These are phyloP conservation scores for Pristionchus arcanus DNA, from an alignment of 2,888 invertebrate species.

Conservation along the genomic window DNA sequence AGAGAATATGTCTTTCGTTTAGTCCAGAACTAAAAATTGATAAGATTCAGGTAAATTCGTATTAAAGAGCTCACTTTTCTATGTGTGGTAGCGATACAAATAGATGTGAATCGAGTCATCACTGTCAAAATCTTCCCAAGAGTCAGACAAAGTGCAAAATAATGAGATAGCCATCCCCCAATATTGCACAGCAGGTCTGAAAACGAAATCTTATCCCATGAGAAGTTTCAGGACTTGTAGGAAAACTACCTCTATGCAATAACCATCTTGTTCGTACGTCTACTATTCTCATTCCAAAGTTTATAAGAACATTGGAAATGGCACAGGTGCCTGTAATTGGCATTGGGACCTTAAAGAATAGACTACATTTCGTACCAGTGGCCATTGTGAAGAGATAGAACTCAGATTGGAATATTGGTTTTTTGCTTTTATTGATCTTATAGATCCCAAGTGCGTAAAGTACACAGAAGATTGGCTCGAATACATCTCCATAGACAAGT, in stretches of 20 bases:
- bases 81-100: background rate
- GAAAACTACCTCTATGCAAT: background rate
- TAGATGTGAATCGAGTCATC: background rate
- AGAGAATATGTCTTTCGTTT: background rate
- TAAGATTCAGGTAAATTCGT: background rate
- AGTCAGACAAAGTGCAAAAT: background rate
- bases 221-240: background rate
- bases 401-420: background rate
- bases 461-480: background rate
- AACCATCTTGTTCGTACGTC: conserved; percentile 1
- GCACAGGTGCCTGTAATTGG: background rate
- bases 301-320: conserved; percentile 3
- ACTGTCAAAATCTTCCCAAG: conserved; percentile 3
- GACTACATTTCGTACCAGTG: background rate
- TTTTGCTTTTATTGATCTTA: background rate
- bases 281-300: background rate
- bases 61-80: background rate
- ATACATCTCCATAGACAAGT: background rate
- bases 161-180: background rate
- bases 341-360: background rate
- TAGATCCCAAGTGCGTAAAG: background rate
- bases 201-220: background rate
- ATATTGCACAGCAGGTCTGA: background rate
- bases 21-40: background rate
- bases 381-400: conserved; percentile 19